Base-by-base conservation (phyloP, 2,888 invertebrate species). In the Dryococelus australis region DNA sequence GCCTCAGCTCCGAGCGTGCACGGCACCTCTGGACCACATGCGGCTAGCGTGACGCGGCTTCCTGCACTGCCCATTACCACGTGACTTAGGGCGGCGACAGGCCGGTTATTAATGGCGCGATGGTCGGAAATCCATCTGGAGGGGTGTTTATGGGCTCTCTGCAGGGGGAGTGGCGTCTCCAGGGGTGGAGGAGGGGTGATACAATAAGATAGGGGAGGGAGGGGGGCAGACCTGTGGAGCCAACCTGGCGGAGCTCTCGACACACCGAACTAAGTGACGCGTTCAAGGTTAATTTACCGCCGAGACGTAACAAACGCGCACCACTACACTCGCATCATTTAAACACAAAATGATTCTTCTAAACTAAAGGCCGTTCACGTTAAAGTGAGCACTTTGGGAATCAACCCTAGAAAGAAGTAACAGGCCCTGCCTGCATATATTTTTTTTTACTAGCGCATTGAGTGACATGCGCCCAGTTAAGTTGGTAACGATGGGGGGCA, bases 51-150 rank as follows among this genome's bases (percentile, higher is more conserved):
- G 65, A 65, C n/a, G 65, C 6, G 13, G 20, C 83, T 83, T 83
- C 83, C 35, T 35, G 28, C 83, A 24, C 43, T 83, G 28, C 83
- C 83, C 28, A 83, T 83, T 35, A 83, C 43, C 83, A 27, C 83
- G 83, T 43, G 83, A 28, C 83, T 35, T 35, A 35, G 28, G 35
- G 83, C 35, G 24, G 35, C n/a, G 83, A 83, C 83, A 83, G 83
- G 83, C 83, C 35, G 35, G 35, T 83, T 83, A 83, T 83, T 83
- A 83, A 83, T 83, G 83, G 24, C 83, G 83, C 35, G 83, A 83
- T 43, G 83, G 83, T 16, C 83, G 83, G 83, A 83, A 83, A 83
- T 83, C 83, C 83, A 35, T 83, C 83, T 43, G 43, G 83, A 83
- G 20, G 65, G 35, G 35, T 80, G 80, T 80, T 80, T 80, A 80